Evolutionary conservation across 2,113 vertebrate genomes (phyloP).

Genomic region (Anoura caudifer): DNA sequence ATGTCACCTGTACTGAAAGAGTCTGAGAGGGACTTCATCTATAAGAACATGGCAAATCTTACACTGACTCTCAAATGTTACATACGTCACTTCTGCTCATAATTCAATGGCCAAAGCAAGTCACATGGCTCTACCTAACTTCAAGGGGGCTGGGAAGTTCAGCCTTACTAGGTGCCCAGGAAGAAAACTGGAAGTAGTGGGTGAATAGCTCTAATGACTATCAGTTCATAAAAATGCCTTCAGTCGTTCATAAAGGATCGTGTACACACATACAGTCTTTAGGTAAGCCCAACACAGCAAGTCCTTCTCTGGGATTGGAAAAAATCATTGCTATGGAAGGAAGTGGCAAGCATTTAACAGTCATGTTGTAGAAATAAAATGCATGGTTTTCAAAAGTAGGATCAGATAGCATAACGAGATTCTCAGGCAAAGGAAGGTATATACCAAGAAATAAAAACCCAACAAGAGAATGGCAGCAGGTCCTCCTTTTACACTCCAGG

Average conservation of each 20-base stretch:
- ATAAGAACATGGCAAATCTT: background rate
- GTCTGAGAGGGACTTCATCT: background rate
- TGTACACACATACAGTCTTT: background rate
- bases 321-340: background rate
- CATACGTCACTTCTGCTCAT: background rate
- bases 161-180: background rate
- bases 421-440: background rate
- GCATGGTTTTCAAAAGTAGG: background rate
- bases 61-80: background rate
- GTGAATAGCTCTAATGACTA: background rate
- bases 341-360: background rate
- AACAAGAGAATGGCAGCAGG: rapidly evolving
- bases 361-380: background rate
- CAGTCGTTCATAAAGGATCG: background rate
- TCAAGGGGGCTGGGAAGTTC: background rate
- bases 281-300: background rate
- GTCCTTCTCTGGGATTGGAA: background rate
- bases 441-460: background rate
- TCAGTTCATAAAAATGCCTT: background rate
- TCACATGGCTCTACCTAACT: background rate
- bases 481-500: background rate
- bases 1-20: background rate
- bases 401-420: background rate
- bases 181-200: background rate
- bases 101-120: background rate